Percentiles rank a stretch among this genome's conserved stretches.
These are phyloP conservation scores for Neotoxoptera formosana DNA, from an alignment of 1,140 invertebrate species.

Conservation along the genomic window DNA sequence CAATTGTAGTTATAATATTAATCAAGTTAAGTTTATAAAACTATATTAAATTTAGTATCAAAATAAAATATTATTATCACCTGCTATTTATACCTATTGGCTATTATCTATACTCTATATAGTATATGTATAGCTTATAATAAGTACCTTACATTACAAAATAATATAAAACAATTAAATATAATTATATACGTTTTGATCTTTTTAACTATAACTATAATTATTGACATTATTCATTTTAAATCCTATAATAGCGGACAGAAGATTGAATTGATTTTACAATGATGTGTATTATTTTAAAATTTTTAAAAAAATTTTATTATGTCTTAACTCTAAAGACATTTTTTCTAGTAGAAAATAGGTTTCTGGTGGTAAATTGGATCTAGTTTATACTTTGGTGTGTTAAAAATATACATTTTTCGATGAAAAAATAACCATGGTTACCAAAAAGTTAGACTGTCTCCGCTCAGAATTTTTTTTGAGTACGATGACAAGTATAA, in stretches of 20 bases:
- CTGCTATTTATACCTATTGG: background rate
- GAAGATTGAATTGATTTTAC: background rate
- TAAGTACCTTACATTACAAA: background rate
- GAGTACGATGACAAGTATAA: background rate
- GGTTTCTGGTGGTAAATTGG: background rate
- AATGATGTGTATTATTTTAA: background rate
- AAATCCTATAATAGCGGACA: too few relatives aligned
- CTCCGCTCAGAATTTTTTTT: background rate
- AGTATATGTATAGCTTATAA: background rate
- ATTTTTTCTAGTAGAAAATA: background rate
- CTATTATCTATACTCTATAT: background rate
- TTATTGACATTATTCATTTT: too few relatives aligned
- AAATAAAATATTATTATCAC: background rate
- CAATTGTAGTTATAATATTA: background rate
- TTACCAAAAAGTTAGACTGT: background rate
- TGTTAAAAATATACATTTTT: background rate
- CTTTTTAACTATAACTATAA: too few relatives aligned
- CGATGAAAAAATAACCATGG: background rate
- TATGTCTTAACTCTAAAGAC: background rate
- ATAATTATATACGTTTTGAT: background rate
- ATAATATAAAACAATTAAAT: background rate
- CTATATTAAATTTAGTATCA: background rate
- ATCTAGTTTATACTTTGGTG: background rate
- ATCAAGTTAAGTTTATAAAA: background rate
- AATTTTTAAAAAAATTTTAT: background rate